phyloP scores from a whole-genome alignment of 2,888 invertebrate genomes.

The Panzeria rudis region DNA sequence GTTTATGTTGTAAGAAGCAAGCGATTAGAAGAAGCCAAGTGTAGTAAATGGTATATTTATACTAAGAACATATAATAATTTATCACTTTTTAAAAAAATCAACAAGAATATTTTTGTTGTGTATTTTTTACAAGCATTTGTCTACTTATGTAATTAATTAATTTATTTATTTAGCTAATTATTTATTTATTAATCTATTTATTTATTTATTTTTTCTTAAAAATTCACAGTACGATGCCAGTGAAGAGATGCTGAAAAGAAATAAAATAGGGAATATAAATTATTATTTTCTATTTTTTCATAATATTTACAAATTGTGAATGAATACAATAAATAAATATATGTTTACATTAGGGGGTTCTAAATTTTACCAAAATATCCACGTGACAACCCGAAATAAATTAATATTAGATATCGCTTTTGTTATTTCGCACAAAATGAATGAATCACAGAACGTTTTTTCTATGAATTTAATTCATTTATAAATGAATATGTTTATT shows the following conservation, averaged over 20 bases:
- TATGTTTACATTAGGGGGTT: too few relatives aligned
- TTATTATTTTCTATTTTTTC: constrained; percentile 7
- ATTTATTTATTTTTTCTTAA: not conserved
- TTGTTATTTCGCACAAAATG: too few relatives aligned
- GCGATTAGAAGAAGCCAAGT: constrained; percentile 8
- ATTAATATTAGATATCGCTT: too few relatives aligned
- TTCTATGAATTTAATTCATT: too few relatives aligned
- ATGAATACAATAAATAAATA: not conserved
- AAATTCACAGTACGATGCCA: not conserved
- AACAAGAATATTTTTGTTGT: constrained; percentile 3
- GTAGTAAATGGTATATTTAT: constrained; percentile 1
- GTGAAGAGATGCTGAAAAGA: constrained; percentile 39
- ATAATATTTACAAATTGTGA: not conserved
- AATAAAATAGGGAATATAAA: not conserved
- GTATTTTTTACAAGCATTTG: constrained; percentile 1
- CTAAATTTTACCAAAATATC: too few relatives aligned
- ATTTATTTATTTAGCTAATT: not conserved
- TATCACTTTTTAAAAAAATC: constrained; percentile 35
- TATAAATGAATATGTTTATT: too few relatives aligned
- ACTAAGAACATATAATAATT: constrained; percentile 24
- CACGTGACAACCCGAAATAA: too few relatives aligned
- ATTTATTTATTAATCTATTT: not conserved
- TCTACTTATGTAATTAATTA: not conserved
- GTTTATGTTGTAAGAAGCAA: constrained; percentile 15
- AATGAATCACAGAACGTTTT: too few relatives aligned